Base-by-base conservation (phyloP, 2,113 vertebrate genomes). In the Phainopepla nitens region DNA sequence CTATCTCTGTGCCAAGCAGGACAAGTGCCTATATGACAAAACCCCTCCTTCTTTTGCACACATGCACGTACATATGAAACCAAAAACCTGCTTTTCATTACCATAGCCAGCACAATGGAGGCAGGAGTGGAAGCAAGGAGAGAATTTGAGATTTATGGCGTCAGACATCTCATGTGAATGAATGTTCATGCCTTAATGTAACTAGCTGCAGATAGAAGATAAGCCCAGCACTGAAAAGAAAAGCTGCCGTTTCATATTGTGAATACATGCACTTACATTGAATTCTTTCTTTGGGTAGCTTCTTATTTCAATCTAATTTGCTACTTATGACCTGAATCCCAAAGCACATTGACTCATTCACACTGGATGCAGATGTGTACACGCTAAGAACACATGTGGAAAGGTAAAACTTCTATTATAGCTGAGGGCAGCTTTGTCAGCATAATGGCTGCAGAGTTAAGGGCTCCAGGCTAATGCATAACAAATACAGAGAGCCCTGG, bases 81-180 rank as follows among this genome's bases (percentile, higher is more conserved):
- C 2, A 0, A 94, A 96, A 92, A 91, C 71, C 87, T 94, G 92
- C 75, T 83, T 95, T 96, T 93, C 90, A 80, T 92, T 94, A 86
- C 35, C 73, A 60, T 45, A 69, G 21, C 81, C 70, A 79, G 89
- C 73, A 96, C 72, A 94, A 83, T 72, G 68, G 81, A 97, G 72
- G 90, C 75, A 89, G 50, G 72, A 87, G 60, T 78, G 79, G 92
- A 76, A 94, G 51, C 36, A 91, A 88, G 50, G 62, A n/a, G 75
- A 88, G 90, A 68, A 79, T 77, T 92, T 92, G 93, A 94, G 90
- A 96, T 97, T 93, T 95, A 95, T 79, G 82, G 85, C 8, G 0
- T 93, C 85, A 92, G 89, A 45, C 39, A 54, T 65, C 73, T 92
- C 75, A 88, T 75, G 78, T 66, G 91, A 94, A 86, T 62, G 60